Evolutionary conservation across 2,797 vertebrate genomes (phyloP).

Genomic region (Paedocypris micromegethes): DNA sequence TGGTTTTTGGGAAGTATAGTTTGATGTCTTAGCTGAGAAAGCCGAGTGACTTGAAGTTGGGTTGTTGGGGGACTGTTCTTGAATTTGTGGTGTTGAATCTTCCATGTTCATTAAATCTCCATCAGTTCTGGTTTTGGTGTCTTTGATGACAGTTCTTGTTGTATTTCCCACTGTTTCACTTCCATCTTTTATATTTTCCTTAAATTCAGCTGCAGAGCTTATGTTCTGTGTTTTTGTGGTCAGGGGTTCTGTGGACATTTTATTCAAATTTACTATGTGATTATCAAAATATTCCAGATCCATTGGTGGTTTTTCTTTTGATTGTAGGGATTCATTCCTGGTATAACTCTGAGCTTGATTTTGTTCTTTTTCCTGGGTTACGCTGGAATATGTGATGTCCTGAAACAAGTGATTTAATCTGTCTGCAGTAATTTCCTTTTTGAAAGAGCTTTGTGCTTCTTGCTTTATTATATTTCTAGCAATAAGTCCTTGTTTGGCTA

Average conservation of each 20-base stretch:
- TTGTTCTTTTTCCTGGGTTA: conserved; percentile 40
- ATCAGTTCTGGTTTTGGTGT: conserved; percentile 17
- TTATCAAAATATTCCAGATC: conserved; percentile 2
- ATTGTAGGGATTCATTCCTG: conserved; percentile 17
- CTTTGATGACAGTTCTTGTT: conserved; percentile 11
- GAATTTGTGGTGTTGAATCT: neutral
- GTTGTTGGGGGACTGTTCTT: conserved; percentile 2
- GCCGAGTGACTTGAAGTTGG: conserved; percentile 6
- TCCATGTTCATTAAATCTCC: conserved; percentile 3
- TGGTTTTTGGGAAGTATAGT: neutral
- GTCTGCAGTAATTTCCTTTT: conserved; percentile 50
- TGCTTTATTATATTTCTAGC: conserved; percentile 57
- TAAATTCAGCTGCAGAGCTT: conserved; percentile 6
- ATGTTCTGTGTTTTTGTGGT: neutral
- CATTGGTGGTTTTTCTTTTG: conserved; percentile 10
- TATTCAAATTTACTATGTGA: neutral
- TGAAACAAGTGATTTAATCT: conserved; percentile 50
- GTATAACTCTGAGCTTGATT: conserved; percentile 17
- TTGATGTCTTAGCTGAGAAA: conserved; percentile 11
- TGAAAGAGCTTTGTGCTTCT: conserved; percentile 40
- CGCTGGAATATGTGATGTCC: conserved; percentile 46
- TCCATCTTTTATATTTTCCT: conserved; percentile 8
- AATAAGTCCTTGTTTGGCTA: conserved; percentile 56
- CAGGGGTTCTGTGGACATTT: conserved; percentile 1
- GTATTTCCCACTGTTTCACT: conserved; percentile 1